Evolutionary conservation across 2,113 vertebrate genomes (phyloP).

Genomic region (Halichoeres trimaculatus): DNA sequence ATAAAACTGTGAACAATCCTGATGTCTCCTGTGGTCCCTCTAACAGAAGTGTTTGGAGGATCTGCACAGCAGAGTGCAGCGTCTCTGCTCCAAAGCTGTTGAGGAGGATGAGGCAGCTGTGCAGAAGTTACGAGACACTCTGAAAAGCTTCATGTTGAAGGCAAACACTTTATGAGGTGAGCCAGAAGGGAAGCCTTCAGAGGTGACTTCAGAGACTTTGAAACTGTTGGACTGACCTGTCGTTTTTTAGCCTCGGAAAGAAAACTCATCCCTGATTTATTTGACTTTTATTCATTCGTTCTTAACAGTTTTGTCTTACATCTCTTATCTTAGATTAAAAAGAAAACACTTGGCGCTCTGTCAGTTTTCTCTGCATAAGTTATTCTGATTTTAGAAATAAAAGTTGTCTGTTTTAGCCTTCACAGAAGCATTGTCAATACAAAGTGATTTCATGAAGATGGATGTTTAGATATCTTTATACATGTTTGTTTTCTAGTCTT

Average conservation of each 20-base stretch:
- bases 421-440: neutral
- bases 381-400: conserved; percentile 2
- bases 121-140: conserved; percentile 61
- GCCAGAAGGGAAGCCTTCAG: neutral
- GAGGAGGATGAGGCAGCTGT: conserved; percentile 72
- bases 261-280: neutral
- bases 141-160: conserved; percentile 66
- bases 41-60: conserved; percentile 76
- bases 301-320: neutral
- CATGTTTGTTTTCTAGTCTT: neutral
- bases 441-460: neutral
- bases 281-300: neutral
- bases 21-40: neutral
- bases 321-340: neutral
- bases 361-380: conserved; percentile 4
- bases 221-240: neutral
- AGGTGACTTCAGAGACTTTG: neutral
- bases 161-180: conserved; percentile 34
- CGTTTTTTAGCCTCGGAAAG: neutral
- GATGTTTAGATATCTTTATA: neutral
- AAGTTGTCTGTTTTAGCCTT: neutral
- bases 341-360: neutral
- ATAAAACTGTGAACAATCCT: neutral
- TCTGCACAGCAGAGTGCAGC: conserved; percentile 68
- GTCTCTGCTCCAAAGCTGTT: conserved; percentile 63